Percentiles rank a stretch among this genome's conserved stretches.
These are phyloP conservation scores for Ormyrus pomaceus DNA, from an alignment of 2,888 invertebrate genomes.

Conservation along the genomic window DNA sequence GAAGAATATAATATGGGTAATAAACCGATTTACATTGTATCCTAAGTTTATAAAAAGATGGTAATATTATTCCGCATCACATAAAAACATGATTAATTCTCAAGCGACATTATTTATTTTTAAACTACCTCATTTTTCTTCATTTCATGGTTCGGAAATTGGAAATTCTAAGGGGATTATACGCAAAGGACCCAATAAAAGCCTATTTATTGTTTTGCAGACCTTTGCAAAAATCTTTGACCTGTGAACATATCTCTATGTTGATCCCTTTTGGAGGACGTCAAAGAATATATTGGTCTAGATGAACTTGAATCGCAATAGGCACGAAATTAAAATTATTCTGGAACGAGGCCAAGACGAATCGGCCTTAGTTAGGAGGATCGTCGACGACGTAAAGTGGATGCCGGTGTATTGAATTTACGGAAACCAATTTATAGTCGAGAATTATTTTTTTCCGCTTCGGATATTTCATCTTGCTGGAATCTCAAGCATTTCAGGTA, in stretches of 20 bases:
- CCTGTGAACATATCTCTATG: not conserved
- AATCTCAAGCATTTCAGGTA: not conserved
- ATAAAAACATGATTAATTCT: no score
- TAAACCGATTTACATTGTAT: no score
- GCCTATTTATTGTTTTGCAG: no score
- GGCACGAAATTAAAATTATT: slow-evolving; percentile 45
- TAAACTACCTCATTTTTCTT: no score
- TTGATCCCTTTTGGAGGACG: not conserved
- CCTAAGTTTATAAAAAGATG: no score
- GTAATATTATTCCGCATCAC: no score
- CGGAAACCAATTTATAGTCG: slow-evolving; percentile 28
- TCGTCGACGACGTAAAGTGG: slow-evolving; percentile 11
- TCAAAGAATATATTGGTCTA: not conserved
- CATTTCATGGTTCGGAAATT: no score
- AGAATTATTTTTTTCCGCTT: slow-evolving; percentile 18
- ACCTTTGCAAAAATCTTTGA: no score
- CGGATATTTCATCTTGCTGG: slow-evolving; percentile 22
- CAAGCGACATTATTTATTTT: no score
- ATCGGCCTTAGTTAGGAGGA: slow-evolving; percentile 27
- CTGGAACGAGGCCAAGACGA: slow-evolving; percentile 43
- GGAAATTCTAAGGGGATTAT: no score
- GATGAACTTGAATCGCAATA: slow-evolving; percentile 25
- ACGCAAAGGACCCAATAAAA: no score
- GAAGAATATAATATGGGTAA: no score
- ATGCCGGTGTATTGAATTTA: slow-evolving; percentile 28